A percentile compares a stretch with the other conserved stretches of the same genome.
phyloP scores from a whole-genome alignment of 2,888 invertebrate species.

The Tetropium fuscum region DNA sequence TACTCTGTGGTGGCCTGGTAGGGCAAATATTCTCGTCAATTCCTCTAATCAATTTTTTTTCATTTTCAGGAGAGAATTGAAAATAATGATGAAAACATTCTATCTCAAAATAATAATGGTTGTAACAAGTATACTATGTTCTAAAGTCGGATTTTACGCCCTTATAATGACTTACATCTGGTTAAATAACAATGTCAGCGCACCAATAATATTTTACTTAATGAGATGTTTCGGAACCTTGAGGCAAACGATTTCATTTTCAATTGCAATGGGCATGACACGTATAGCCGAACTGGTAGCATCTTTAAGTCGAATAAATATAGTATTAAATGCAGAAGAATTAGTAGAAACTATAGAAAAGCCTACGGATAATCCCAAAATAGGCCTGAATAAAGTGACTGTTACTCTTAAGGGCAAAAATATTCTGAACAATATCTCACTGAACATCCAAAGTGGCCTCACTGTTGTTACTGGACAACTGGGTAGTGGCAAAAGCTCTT shows the following conservation, averaged over 20 bases:
- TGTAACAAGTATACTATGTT: conserved; percentile 51
- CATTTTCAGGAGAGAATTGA: conserved; percentile 50
- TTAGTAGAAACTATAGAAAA: conserved; percentile 40
- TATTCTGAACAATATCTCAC: conserved; percentile 64
- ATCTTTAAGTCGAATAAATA: conserved; percentile 46
- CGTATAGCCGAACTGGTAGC: conserved; percentile 50
- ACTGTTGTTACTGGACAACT: conserved; percentile 74
- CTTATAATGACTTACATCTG: conserved; percentile 52
- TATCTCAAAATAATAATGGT: conserved; percentile 52
- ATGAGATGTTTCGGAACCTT: conserved; percentile 46
- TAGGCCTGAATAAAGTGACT: conserved; percentile 48
- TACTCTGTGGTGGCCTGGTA: too few relatives aligned
- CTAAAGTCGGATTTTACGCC: conserved; percentile 50
- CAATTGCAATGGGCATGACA: conserved; percentile 48
- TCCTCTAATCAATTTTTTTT: too few relatives aligned
- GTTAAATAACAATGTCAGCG: conserved; percentile 42
- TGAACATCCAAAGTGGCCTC: conserved; percentile 64
- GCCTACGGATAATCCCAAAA: conserved; percentile 47
- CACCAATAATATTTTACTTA: conserved; percentile 51
- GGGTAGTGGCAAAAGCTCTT: conserved; percentile 73
- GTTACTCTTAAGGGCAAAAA: conserved; percentile 49
- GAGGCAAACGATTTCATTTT: conserved; percentile 40
- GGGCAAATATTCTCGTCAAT: too few relatives aligned
- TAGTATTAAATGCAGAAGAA: conserved; percentile 65
- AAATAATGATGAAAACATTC: conserved; percentile 41